These are phyloP conservation scores for Axea sp. DNA, from an alignment of 2,888 invertebrate species.

Conservation along the genomic window DNA sequence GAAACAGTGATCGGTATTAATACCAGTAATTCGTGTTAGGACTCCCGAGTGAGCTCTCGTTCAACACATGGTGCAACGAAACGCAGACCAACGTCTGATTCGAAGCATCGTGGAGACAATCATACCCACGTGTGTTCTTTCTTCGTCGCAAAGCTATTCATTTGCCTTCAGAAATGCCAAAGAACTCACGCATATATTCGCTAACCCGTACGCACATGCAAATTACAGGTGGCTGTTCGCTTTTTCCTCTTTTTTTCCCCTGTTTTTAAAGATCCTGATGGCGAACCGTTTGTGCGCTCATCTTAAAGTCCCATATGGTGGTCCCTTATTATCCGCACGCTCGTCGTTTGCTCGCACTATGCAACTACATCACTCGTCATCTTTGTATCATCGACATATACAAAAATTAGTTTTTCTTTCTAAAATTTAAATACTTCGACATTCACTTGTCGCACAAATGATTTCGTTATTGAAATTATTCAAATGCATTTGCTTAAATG, in stretches of 20 bases:
- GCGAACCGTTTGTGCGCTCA: constrained; percentile 34
- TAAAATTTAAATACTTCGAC: too few relatives aligned
- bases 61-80: constrained; percentile 38
- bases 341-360: constrained; percentile 15
- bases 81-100: constrained; percentile 28
- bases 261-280: constrained; percentile 36
- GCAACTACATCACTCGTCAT: constrained; percentile 35
- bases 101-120: constrained; percentile 36
- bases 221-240: constrained; percentile 56
- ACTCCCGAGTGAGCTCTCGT: constrained; percentile 7
- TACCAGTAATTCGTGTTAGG: constrained; percentile 31
- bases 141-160: constrained; percentile 32
- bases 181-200: constrained; percentile 31
- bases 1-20: too few relatives aligned
- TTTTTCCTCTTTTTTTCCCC: constrained; percentile 5
- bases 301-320: constrained; percentile 58
- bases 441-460: too few relatives aligned
- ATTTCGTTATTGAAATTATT: too few relatives aligned
- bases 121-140: constrained; percentile 39
- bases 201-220: constrained; percentile 52
- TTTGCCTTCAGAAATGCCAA: constrained; percentile 33
- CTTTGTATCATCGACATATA: constrained; percentile 35
- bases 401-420: too few relatives aligned
- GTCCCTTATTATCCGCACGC: constrained; percentile 61
- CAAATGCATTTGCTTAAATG: too few relatives aligned